Evolutionary conservation across 2,888 invertebrate genomes (phyloP).

Genomic region (Agrypnus murinus): DNA sequence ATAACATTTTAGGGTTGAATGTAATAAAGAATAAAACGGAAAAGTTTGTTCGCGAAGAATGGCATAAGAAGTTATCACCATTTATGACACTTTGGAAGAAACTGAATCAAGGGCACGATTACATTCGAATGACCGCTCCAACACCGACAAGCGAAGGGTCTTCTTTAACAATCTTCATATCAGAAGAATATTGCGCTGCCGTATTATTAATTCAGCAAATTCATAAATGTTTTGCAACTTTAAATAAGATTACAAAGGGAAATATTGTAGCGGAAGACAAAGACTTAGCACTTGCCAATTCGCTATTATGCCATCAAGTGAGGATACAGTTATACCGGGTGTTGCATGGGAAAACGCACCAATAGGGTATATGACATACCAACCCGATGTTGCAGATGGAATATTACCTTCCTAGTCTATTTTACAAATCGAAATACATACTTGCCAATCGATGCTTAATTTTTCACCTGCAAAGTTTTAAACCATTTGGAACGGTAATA

Average conservation of each 20-base stretch:
- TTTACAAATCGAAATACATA: no score
- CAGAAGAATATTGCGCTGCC: slow-evolving; percentile 77
- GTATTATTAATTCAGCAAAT: slow-evolving; percentile 77
- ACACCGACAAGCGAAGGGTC: slow-evolving; percentile 58
- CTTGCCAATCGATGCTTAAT: no score
- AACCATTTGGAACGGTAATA: no score
- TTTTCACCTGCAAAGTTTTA: no score
- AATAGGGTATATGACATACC: no score
- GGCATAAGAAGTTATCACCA: slow-evolving; percentile 79
- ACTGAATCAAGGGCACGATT: slow-evolving; percentile 75
- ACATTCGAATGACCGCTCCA: slow-evolving; percentile 62
- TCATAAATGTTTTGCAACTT: slow-evolving; percentile 75
- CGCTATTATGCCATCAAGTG: slow-evolving; percentile 75
- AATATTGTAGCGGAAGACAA: slow-evolving; percentile 70
- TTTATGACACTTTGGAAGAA: slow-evolving; percentile 90
- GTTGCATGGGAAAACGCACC: no score
- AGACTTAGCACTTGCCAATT: slow-evolving; percentile 63
- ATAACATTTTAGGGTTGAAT: slow-evolving; percentile 57
- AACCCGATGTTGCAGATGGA: no score
- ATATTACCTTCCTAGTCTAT: no score
- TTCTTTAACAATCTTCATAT: slow-evolving; percentile 77
- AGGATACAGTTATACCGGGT: no score
- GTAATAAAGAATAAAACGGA: slow-evolving; percentile 46
- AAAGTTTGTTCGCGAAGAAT: slow-evolving; percentile 65
- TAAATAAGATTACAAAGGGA: slow-evolving; percentile 78